Percentiles rank a stretch among this genome's conserved stretches.
Evolutionary conservation across 2,797 vertebrate species (phyloP).

Genomic region (Salarias fasciatus): DNA sequence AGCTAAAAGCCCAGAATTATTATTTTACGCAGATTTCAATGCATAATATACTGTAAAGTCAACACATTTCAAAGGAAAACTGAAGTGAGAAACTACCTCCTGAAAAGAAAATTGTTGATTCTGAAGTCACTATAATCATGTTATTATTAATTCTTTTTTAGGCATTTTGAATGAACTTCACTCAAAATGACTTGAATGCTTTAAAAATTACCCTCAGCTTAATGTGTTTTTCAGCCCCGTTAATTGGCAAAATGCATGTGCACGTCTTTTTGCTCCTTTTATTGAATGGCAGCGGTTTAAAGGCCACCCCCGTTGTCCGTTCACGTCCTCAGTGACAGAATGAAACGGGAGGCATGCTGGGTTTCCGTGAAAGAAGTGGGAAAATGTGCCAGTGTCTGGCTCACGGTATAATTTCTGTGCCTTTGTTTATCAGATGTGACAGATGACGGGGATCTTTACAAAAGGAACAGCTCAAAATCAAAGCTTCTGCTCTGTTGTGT

Average conservation of each 20-base stretch:
- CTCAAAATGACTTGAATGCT: conserved; percentile 5
- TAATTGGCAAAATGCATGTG: conserved; percentile 35
- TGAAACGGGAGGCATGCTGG: conserved; percentile 19
- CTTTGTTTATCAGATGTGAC: conserved; percentile 50
- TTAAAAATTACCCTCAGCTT: conserved; percentile 8
- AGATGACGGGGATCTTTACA: conserved; percentile 46
- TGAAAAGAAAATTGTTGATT: too few relatives aligned
- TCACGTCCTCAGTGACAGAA: conserved; percentile 23
- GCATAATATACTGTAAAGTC: too few relatives aligned
- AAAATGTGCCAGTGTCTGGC: conserved; percentile 31
- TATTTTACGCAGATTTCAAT: too few relatives aligned
- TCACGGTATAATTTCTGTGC: conserved; percentile 15
- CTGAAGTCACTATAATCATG: too few relatives aligned
- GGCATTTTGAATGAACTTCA: neutral
- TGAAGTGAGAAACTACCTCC: too few relatives aligned
- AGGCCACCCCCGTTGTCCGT: conserved; percentile 5
- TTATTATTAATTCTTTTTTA: too few relatives aligned
- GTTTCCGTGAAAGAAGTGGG: conserved; percentile 27
- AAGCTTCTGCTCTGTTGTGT: conserved; percentile 36
- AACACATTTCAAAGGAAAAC: too few relatives aligned
- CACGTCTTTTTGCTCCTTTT: conserved; percentile 11
- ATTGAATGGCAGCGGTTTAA: conserved; percentile 29
- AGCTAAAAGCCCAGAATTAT: too few relatives aligned
- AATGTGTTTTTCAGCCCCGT: conserved; percentile 11
- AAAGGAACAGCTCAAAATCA: conserved; percentile 42